Conservation (phyloP, 1,140 invertebrate species). For the Pygmarrhopalites habei region DNA sequence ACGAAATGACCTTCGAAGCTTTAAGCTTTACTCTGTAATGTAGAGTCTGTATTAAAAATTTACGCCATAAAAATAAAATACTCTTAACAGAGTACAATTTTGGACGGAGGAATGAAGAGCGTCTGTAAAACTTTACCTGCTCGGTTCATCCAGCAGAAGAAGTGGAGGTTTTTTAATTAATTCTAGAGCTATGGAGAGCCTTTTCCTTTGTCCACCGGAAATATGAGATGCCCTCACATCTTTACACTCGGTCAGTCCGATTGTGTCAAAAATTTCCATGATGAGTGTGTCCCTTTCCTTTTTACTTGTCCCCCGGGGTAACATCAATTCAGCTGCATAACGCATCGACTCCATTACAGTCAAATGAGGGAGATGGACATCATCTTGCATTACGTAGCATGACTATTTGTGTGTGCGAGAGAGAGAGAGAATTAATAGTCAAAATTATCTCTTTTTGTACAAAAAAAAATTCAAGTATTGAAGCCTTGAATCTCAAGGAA, state of each 20-base stretch:
- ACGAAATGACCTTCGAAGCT: too few species aligned
- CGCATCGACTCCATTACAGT: slow-evolving; percentile 83
- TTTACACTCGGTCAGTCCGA: slow-evolving; percentile 70
- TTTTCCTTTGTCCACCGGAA: slow-evolving; percentile 85
- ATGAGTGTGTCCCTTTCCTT: slow-evolving; percentile 77
- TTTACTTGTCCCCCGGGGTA: slow-evolving; percentile 65
- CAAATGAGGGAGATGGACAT: slow-evolving; percentile 78
- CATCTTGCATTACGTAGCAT: slow-evolving; percentile 94
- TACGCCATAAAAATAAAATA: too few species aligned
- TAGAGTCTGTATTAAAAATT: too few species aligned
- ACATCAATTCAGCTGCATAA: slow-evolving; percentile 82
- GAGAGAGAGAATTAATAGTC: too few species aligned
- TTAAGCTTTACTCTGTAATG: slow-evolving; percentile 25
- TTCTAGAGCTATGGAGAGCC: slow-evolving; percentile 86
- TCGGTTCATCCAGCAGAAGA: slow-evolving; percentile 95
- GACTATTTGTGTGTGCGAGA: too few species aligned
- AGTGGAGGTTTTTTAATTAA: slow-evolving; percentile 90
- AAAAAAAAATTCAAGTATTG: too few species aligned
- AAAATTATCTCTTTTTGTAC: too few species aligned
- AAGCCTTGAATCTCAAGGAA: too few species aligned
- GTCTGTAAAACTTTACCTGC: too few species aligned
- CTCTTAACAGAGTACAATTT: too few species aligned
- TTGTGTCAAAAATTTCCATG: slow-evolving; percentile 78
- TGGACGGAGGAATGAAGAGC: too few species aligned
- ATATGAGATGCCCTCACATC: slow-evolving; percentile 70